Base-by-base conservation (phyloP, 1,140 invertebrate genomes). In the Brevipalpus yothersi region DNA sequence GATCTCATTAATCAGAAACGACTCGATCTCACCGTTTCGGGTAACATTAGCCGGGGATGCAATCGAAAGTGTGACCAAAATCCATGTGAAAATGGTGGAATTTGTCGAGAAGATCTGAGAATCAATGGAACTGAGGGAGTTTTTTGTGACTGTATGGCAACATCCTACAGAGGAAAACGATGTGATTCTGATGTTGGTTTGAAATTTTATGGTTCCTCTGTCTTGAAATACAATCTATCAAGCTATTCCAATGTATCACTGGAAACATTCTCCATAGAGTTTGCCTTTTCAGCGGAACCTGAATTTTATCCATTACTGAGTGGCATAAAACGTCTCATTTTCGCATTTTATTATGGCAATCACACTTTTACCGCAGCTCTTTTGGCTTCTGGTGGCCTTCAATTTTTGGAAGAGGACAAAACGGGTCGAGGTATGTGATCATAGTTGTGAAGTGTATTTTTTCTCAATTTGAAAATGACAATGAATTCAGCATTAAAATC, bases 101-200 rank as follows among this genome's bases (percentile, higher is more conserved):
- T 66, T 23, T 94, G 89, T 67, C 81, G 83, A 10, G 88, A 94
- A 70, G 81, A 87, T 68, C 92, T 91, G 69, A 79, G 79, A n/a
- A 80, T 82, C 56, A 82, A 82, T 58, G 77, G 83, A 63, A 84
- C 81, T 51, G 49, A 51, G 21, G 49, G 49, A 19, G 49, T 51
- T 60, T 80, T 80, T 8, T 94, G 89, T 69, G 81, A 91, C 63
- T 94, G 89, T 67, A 81, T 86, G 60, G 75, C 82, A 19, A 92
- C 85, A 7, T 89, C 84, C 58, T 91, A 86, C 68, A 82, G 84
- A 65, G 86, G 86, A 47, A 82, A 87, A 65, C 65, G 72, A 56
- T 80, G 79, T 64, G 74, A 72, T 17, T 75, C 79, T 67, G 86
- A 89, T 68, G 86, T 86, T 69, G 86, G 85, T 5, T 84, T 84